Percentiles rank a stretch among this genome's conserved stretches.
Conservation (phyloP, 2,113 vertebrate genomes). For the Coptodon bakossiorum region DNA sequence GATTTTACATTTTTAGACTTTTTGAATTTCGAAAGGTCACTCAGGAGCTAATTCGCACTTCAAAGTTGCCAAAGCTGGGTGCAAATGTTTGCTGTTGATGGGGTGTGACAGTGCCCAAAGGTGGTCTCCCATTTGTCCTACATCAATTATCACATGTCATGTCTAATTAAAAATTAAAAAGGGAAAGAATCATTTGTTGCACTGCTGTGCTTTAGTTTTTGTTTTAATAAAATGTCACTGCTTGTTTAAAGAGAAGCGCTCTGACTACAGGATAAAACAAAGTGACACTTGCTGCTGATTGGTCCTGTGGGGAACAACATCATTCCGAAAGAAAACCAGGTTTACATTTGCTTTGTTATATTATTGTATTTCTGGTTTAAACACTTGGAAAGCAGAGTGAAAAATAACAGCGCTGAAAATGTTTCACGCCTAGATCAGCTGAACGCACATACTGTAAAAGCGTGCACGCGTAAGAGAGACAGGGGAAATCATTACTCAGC, state of each 20-base stretch:
- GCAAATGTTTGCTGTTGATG: not conserved
- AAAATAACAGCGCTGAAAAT: not conserved
- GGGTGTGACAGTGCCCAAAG: not conserved
- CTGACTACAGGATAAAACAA: not conserved
- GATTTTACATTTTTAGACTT: not conserved
- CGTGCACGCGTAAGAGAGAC: not conserved
- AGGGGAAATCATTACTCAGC: not conserved
- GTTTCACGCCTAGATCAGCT: not conserved
- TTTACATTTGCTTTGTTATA: not conserved
- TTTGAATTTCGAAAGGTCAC: not conserved
- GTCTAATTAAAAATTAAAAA: not conserved
- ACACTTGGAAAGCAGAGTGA: not conserved
- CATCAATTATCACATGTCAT: not conserved
- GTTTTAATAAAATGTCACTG: not conserved
- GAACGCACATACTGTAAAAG: not conserved
- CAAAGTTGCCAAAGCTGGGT: not conserved
- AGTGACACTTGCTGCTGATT: constrained; percentile 22
- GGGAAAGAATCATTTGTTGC: not conserved
- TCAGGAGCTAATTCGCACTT: not conserved
- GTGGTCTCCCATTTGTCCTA: not conserved
- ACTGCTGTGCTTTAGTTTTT: not conserved
- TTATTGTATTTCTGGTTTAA: not conserved
- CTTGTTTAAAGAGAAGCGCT: not conserved
- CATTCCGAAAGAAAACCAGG: not conserved
- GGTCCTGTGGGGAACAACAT: not conserved